A percentile compares a stretch with the other conserved stretches of the same genome.
phyloP scores from a whole-genome alignment of 2,797 vertebrate genomes.

The Melanotaenia pygmaea region DNA sequence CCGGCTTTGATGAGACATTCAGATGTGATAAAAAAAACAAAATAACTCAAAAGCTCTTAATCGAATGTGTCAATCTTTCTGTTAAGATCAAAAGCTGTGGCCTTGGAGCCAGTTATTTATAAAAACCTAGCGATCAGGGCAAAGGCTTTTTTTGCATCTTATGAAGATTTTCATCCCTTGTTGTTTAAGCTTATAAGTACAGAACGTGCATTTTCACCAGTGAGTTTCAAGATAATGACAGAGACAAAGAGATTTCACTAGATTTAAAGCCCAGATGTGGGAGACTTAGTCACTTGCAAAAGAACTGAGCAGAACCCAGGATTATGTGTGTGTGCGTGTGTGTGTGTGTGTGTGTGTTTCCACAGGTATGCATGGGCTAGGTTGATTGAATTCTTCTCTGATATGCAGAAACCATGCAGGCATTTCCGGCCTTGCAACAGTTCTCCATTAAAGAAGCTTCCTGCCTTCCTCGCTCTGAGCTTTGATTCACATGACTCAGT shows the following conservation, averaged over 20 bases:
- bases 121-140: too few species aligned
- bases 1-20: conserved; percentile 13
- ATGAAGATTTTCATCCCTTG: neutral
- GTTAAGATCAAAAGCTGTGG: too few species aligned
- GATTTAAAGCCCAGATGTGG: conserved; percentile 14
- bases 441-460: conserved; percentile 41
- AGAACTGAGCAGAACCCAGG: conserved; percentile 52
- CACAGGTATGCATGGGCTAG: conserved; percentile 30
- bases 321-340: conserved; percentile 5
- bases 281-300: conserved; percentile 36
- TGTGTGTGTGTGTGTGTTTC: conserved; percentile 8
- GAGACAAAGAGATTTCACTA: conserved; percentile 26
- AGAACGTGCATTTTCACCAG: conserved; percentile 49
- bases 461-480: conserved; percentile 6
- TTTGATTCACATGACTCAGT: conserved; percentile 46
- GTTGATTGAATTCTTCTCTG: conserved; percentile 69
- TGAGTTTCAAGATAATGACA: neutral
- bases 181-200: neutral
- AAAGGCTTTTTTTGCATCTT: neutral
- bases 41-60: neutral
- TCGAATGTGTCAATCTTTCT: neutral
- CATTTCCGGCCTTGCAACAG: conserved; percentile 51
- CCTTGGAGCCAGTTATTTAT: neutral
- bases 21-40: neutral
- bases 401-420: conserved; percentile 67